A percentile compares a stretch with the other conserved stretches of the same genome.
Evolutionary conservation across 2,113 vertebrate genomes (phyloP).

Genomic region (Apteryx mantelli): DNA sequence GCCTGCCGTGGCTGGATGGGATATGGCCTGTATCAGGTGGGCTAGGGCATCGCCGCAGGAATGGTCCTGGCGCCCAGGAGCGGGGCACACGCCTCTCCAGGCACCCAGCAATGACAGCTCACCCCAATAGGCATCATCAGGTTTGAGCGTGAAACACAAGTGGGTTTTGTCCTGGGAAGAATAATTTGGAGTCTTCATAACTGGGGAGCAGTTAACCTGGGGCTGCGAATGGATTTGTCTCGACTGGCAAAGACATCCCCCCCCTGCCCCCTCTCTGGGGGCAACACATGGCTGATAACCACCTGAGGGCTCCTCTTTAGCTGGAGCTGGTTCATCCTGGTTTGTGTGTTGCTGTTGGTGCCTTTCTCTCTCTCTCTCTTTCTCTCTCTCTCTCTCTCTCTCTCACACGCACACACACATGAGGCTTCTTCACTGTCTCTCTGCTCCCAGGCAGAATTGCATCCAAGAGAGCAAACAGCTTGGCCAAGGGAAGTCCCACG

Average conservation of each 20-base stretch:
- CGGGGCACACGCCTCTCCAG: rapidly evolving
- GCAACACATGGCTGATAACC: not conserved
- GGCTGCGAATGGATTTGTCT: not conserved
- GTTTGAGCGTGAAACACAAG: not conserved
- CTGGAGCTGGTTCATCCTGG: not conserved
- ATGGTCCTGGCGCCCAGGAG: not conserved
- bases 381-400: not conserved
- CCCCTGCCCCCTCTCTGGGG: not conserved
- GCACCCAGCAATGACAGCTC: not conserved
- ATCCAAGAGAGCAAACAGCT: not conserved
- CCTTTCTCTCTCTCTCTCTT: not conserved
- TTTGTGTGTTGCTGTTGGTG: not conserved
- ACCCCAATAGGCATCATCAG: not conserved
- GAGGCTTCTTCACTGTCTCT: not conserved
- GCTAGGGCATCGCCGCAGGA: not conserved
- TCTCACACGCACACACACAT: rapidly evolving
- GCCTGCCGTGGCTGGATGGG: not conserved
- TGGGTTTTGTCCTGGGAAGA: not conserved
- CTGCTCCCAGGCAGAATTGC: not conserved
- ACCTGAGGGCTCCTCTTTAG: not conserved
- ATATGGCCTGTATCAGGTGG: too few species aligned
- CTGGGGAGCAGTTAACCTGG: not conserved
- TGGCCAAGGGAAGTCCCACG: too few species aligned
- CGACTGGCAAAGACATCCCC: not conserved
- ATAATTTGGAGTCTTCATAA: not conserved